Evolutionary conservation across 2,113 vertebrate species (phyloP).

Genomic region (Riparia riparia): DNA sequence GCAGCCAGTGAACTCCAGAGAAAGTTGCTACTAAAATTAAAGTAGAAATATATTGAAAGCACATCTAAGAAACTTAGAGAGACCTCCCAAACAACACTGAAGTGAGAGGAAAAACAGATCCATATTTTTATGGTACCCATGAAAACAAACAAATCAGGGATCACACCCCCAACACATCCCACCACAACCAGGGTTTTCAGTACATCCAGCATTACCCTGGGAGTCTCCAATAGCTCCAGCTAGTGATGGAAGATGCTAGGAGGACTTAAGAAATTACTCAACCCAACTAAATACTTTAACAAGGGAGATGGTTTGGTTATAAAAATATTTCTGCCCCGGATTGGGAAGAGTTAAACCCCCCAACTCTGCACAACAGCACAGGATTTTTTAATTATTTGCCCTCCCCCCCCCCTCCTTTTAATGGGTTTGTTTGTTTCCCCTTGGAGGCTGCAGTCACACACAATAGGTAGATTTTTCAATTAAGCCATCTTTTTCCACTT

Average conservation of each 20-base stretch:
- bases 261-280: background rate
- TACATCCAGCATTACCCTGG: fast-evolving
- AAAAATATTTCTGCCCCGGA: background rate
- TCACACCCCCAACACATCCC: background rate
- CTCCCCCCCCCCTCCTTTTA: background rate
- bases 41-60: background rate
- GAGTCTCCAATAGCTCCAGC: background rate
- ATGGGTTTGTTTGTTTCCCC: constrained; percentile 43
- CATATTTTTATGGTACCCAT: fast-evolving
- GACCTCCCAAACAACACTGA: background rate
- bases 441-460: constrained; percentile 11
- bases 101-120: background rate
- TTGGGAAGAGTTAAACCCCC: constrained; percentile 25
- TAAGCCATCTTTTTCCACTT: constrained; percentile 31
- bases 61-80: background rate
- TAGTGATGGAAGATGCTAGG: background rate
- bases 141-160: background rate
- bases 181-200: background rate
- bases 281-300: background rate
- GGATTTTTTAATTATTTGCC: background rate
- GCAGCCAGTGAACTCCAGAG: background rate
- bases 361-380: background rate
- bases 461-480: constrained; percentile 56
- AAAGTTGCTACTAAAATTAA: background rate
- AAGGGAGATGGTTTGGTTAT: background rate